Conservation (phyloP, 2,797 vertebrate genomes). For the Loriculus beryllinus region DNA sequence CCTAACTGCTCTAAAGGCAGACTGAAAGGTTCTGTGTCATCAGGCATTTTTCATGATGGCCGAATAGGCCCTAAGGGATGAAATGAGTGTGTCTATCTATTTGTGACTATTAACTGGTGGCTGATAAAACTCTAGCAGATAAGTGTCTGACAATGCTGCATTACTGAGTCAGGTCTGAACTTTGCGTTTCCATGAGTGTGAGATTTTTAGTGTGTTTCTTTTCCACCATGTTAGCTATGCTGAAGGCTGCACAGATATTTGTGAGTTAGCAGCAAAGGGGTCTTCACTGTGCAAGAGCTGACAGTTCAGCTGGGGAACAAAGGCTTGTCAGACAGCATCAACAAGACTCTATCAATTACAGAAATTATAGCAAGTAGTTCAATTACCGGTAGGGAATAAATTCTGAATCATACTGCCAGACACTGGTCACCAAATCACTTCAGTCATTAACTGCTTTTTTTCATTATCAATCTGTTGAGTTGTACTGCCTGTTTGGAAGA, state of each 20-base stretch:
- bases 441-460: rapidly evolving
- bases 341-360: background rate
- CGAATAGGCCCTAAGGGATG: background rate
- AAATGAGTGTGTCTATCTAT: background rate
- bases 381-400: background rate
- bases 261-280: background rate
- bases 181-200: background rate
- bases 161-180: background rate
- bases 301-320: background rate
- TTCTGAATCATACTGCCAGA: background rate
- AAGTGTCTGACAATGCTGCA: background rate
- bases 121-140: background rate
- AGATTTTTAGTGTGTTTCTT: background rate
- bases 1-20: background rate
- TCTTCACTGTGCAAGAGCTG: background rate
- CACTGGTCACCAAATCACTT: background rate
- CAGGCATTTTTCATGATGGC: background rate
- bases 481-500: background rate
- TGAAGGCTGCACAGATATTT: background rate
- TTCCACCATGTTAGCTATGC: rapidly evolving
- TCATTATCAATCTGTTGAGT: background rate
- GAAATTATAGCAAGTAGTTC: background rate
- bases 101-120: background rate
- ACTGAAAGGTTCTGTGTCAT: background rate
- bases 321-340: background rate